Base-by-base conservation (phyloP, 2,113 vertebrate species). In the Steatornis caripensis region DNA sequence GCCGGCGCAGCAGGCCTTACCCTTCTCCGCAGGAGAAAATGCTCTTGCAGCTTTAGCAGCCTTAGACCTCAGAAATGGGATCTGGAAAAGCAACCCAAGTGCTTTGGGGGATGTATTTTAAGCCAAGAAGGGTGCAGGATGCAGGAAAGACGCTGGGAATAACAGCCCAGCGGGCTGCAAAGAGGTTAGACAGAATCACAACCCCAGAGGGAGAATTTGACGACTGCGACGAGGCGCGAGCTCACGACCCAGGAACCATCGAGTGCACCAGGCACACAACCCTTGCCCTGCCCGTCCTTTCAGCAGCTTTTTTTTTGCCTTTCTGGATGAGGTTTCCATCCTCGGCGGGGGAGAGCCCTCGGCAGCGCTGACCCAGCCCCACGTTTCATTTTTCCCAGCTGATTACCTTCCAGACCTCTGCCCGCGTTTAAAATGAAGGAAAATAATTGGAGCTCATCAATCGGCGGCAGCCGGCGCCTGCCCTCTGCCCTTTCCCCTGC, bases 51-150 rank as follows among this genome's bases (percentile, higher is more conserved):
- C n/a, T n/a, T n/a, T n/a, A n/a, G n/a, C n/a, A n/a, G n/a, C n/a
- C n/a, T n/a, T n/a, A n/a, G n/a, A n/a, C n/a, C n/a, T n/a, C n/a
- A n/a, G n/a, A n/a, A n/a, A n/a, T n/a, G n/a, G n/a, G n/a, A n/a
- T n/a, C n/a, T n/a, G n/a, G n/a, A n/a, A n/a, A n/a, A n/a, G n/a
- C 37, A n/a, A 6, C 6, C 39, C 4, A 1, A 7, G 60, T 12
- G 18, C 26, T 51, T 12, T 12, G 32, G 68, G 72, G 41, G 16
- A 57, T 0, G 43, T 18, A 4, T 36, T 32, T 37, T 5, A 10
- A 30, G 30, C 7, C 34, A 9, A 64, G 19, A 34, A n/a, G 17
- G 0, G 0, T 4, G 48, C 2, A 26, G 65, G 89, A 23, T 11
- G 32, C 61, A 29, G 49, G 51, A 43, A 27, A 41, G 24, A 9